Evolutionary conservation across 2,888 invertebrate species (phyloP).

Genomic region (Andricus quercusramuli): DNA sequence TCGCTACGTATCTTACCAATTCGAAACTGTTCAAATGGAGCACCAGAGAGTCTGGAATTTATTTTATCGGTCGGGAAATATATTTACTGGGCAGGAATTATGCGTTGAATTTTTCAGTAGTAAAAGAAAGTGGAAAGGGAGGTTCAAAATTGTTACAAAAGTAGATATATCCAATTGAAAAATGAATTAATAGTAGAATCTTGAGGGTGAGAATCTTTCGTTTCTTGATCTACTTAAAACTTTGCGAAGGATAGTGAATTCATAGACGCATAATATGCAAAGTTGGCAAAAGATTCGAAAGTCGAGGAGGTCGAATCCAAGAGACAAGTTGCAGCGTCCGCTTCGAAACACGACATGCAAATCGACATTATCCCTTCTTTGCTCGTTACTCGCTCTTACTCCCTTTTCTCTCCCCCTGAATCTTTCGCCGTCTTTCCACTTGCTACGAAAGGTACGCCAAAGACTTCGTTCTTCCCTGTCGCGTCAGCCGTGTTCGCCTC

Average conservation of each 20-base stretch:
- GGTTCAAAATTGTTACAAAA: neutral
- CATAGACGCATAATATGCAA: constrained; percentile 31
- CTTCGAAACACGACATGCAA: constrained; percentile 56
- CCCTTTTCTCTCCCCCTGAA: constrained; percentile 51
- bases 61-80: constrained; percentile 13
- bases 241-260: constrained; percentile 2
- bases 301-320: constrained; percentile 45
- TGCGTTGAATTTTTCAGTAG: neutral
- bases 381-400: constrained; percentile 42
- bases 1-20: constrained; percentile 35
- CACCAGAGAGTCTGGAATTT: constrained; percentile 13
- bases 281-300: constrained; percentile 29
- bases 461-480: constrained; percentile 1
- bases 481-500: constrained; percentile 49
- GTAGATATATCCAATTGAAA: neutral
- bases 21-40: constrained; percentile 35
- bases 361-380: constrained; percentile 49
- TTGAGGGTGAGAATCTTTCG: neutral
- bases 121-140: neutral
- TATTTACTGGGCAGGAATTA: constrained; percentile 5
- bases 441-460: constrained; percentile 50
- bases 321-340: constrained; percentile 58
- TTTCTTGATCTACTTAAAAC: constrained; percentile 15
- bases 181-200: neutral
- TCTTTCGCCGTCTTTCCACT: constrained; percentile 50